Evolutionary conservation across 1,140 invertebrate species (phyloP), one percentile per base, ranked within the genome.

Genomic region (Polypedilum pembai): DNA sequence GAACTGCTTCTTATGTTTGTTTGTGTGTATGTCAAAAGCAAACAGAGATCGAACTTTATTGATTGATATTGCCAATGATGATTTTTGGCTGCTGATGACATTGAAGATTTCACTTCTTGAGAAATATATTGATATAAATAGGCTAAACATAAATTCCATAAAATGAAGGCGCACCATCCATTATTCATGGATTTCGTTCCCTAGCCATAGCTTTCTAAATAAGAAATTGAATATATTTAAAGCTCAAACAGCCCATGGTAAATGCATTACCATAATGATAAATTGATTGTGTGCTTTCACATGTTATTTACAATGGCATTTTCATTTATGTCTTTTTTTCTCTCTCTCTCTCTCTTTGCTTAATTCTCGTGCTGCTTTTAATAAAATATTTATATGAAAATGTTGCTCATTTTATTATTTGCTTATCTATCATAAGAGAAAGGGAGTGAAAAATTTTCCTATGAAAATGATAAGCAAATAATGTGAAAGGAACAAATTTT

Each of bases 221-320:
- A 56, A 56, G n/a, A 56, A 15, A 56, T 12, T 15, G n/a, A 15
- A 56, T 56, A 15, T 56, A 33, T 33, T 33, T 33, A 33, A 33
- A 33, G 24, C n/a, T 56, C 45, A 4, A 12, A 56, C 12, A 56
- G 45, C 45, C 45, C 15, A 56, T 15, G 3, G 45, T 56, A 56
- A 56, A 56, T 56, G n/a, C n/a, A 56, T 56, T 56, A 56, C n/a
- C 12, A 56, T 56, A 56, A 56, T 56, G 45, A 56, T 56, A 56
- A 56, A 56, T 56, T 56, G 45, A 56, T 56, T 56, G 45, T 56
- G n/a, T 56, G 45, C 45, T n/a, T 56, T 56, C 45, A 56, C n/a
- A 56, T 56, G n/a, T 56, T 56, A n/a, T 56, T 12, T 56, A 56
- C n/a, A 56, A 56, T 56, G 45, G 45, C 45, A 56, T 15, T 12